Evolutionary conservation across 2,113 vertebrate species (phyloP), one percentile per base, ranked within the genome.

Genomic region (Hyaena hyaena): DNA sequence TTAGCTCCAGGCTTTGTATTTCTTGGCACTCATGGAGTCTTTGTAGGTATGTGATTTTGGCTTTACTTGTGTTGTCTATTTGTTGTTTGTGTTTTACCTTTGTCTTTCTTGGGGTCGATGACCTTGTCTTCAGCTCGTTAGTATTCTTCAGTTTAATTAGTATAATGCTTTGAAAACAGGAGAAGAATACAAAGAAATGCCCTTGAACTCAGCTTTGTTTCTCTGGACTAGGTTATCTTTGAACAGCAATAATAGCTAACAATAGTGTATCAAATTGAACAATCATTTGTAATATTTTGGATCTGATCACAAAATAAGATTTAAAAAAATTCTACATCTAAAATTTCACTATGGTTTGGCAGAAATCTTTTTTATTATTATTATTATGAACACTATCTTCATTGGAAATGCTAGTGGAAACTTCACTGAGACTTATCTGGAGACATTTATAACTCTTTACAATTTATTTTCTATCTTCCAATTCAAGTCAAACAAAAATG

Each of bases 301-400:
- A 92, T 93, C 35, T 88, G 65, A 96, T 96, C 26, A 82, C 55
- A 93, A 94, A 96, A 84, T 84, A 81, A 97, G 58, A 96, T 88
- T 96, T 93, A 1, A 0, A 61, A 90, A 96, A 76, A 43, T 93
- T 96, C 66, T 94, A 68, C 76, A 61, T 96, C 85, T 96, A 96
- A 97, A 96, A 93, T 98, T 96, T 96, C 93, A 86, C 14, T 96
- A 95, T 93, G 95, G 96, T 94, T 98, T 98, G 96, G 96, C 83
- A 95, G 96, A 96, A 96, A 88, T 71, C 11, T 82, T 68, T 45
- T 4, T 31, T 35, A 3, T 68, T 86, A 19, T 61, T 61, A 23
- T 83, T 71, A 2, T 93, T 90, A 85, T 86, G 71, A 97, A 90
- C 50, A 8, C 50, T 96, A 97, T 96, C 96, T 97, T 96, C 96